Conservation (phyloP, 35 echinoderm and acorn worm genomes). For the Acanthaster planci region DNA sequence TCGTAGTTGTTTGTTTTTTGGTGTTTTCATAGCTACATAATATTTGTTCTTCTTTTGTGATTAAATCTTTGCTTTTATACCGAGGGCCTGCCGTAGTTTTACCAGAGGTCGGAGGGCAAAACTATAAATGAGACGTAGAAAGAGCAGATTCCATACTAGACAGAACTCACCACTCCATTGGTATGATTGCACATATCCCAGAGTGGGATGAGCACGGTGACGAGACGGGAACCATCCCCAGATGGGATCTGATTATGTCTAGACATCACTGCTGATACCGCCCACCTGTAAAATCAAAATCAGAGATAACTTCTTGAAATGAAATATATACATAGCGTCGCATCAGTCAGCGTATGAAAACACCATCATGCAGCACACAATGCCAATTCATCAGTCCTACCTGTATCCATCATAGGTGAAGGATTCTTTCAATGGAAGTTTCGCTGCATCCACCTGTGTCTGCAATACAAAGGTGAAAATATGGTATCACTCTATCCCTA, state of each 20-base stretch:
- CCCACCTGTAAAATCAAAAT: slow-evolving; percentile 66
- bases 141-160: too few species aligned
- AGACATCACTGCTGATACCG: slow-evolving; percentile 92
- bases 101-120: too few species aligned
- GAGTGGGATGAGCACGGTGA: slow-evolving; percentile 79
- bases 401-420: slow-evolving; percentile 97
- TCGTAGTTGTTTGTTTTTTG: too few species aligned
- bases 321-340: too few species aligned
- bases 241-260: slow-evolving; percentile 97
- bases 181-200: slow-evolving; percentile 99
- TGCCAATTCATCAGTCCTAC: slow-evolving; percentile 26
- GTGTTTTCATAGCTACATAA: too few species aligned
- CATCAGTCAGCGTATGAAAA: too few species aligned
- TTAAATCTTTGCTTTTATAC: too few species aligned
- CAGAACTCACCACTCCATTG: slow-evolving; percentile 80
- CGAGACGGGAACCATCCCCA: slow-evolving; percentile 32
- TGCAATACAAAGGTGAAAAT: slow-evolving; percentile 25
- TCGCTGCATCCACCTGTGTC: slow-evolving; percentile 57
- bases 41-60: too few species aligned
- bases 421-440: slow-evolving; percentile 67
- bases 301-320: neutral
- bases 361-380: too few species aligned
- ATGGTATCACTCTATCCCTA: neutral
- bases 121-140: too few species aligned
- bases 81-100: too few species aligned